Percentiles rank a stretch among this genome's conserved stretches.
These are phyloP conservation scores for Agelas oroides DNA, from an alignment of 37 sponge, comb jelly and placozoan genomes.

Conservation along the genomic window DNA sequence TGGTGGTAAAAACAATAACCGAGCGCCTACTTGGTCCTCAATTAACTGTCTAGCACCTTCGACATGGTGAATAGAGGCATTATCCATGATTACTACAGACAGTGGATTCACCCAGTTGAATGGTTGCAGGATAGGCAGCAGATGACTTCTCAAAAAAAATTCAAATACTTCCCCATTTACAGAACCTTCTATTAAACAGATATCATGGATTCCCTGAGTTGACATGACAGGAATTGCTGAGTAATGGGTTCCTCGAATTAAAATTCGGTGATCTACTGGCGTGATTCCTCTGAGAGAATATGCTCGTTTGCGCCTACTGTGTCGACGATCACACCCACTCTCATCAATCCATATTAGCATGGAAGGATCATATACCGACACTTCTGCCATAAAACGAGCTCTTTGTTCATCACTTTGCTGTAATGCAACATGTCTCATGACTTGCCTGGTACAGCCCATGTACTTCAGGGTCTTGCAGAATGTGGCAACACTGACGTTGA, in stretches of 20 bases:
- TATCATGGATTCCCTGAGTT: conserved; percentile 30
- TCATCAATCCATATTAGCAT: conserved; percentile 48
- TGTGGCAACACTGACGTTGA: conserved; percentile 10
- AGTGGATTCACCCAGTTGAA: conserved; percentile 15
- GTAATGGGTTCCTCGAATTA: conserved; percentile 18
- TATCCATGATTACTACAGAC: conserved; percentile 28
- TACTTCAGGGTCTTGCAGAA: conserved; percentile 23
- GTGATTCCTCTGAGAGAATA: conserved; percentile 27
- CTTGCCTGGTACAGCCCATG: conserved; percentile 45
- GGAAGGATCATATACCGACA: conserved; percentile 21
- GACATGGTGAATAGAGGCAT: conserved; percentile 39
- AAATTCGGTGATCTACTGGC: conserved; percentile 25
- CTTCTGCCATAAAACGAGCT: conserved; percentile 41
- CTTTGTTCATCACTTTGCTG: conserved; percentile 25
- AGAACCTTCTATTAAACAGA: not conserved
- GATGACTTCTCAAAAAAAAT: not conserved
- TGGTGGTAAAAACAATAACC: conserved; percentile 35
- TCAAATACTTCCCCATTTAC: conserved; percentile 17
- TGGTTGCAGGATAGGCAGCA: conserved; percentile 11
- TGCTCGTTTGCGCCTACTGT: conserved; percentile 11
- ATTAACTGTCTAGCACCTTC: conserved; percentile 1
- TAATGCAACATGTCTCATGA: conserved; percentile 15
- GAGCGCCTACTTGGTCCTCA: conserved; percentile 29
- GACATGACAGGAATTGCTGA: conserved; percentile 47
- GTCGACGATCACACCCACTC: conserved; percentile 37